Base-by-base conservation (phyloP, 2,888 invertebrate species). In the Pogonocherus hispidulus region DNA sequence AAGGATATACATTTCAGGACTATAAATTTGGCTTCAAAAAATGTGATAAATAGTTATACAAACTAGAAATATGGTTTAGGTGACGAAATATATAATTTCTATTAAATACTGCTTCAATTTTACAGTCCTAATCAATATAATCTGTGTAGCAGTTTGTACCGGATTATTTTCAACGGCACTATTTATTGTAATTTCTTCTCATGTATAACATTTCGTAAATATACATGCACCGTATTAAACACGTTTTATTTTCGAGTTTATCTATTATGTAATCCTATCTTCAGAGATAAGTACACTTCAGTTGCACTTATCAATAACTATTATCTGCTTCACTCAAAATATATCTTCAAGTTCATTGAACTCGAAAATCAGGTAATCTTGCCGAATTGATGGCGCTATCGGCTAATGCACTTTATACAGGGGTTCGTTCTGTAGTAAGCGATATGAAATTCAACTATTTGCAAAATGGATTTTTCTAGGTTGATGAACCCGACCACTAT, bases 401-500 rank as follows among this genome's bases (percentile, higher is more conserved):
- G 72, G 67, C 19, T 71, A 69, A 54, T 75, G 70, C 71, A 69
- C 70, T 69, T 69, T 49, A 64, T 56, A 56, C 68, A 62, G 67
- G 69, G 72, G 67, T 66, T 66, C 63, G 69, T 69, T 66, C 63
- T 56, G 55, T 66, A 66, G 63, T 74, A 71, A 73, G 75, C 73
- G 68, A 75, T 73, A 70, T 67, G 67, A 67, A 67, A 54, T 69
- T 71, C 66, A 63, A 62, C 60, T 72, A 70, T 73, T 71, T 67
- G 73, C 75, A 73, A 73, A 70, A 68, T 70, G 66, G 60, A 67
- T 70, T 63, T 63, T 63, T 59, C 18, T 67, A 71, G 75, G 75
- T 75, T 71, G 56, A 67, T 66, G 75, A 73, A 73, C 75, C 69
- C 62, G 49, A 32, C 18, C 57, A 63, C 63, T 66, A 35, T 56